Base-by-base conservation (phyloP, 2,888 invertebrate species). In the Podotricha telesiphe region DNA sequence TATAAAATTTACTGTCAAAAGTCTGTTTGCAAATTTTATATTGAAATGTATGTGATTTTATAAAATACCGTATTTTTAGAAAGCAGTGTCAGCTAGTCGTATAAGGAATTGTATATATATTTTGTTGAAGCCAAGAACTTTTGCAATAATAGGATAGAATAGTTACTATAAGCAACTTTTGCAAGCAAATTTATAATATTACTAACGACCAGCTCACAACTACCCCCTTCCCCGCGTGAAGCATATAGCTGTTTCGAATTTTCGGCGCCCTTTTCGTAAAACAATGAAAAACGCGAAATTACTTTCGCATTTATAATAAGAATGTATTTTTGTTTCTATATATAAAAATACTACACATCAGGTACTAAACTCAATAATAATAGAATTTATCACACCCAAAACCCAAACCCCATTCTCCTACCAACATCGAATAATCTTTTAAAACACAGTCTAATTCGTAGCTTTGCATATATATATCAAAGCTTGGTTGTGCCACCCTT, bases 401-500 rank as follows among this genome's bases (percentile, higher is more conserved):
- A 45, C 53, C 34, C 50, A 55, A 55, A 22, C 59, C 64, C 17
- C 42, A 10, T 61, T 45, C 66, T 37, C 40, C 19, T 40, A 48
- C 53, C 28, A 55, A 40, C 50, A 45, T 20, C 65, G n/a, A 53
- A 68, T 68, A 62, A 68, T 68, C 62, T 58, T 65, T 68, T 82
- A 81, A 82, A 82, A 84, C 82, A 85, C 86, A 84, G 83, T 84
- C 84, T 81, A 83, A 87, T 85, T 82, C 80, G 80, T 81, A 82
- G 82, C 82, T 82, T 81, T 78, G 81, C 82, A 80, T 80, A 79
- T 83, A 83, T 86, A 88, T 86, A 89, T 88, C 86, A 86, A 84
- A 80, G 85, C 83, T 81, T 86, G 84, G 86, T 87, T 82, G 82
- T 85, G 82, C 85, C 88, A 87, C 89, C 90, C 89, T 89, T 89